Evolutionary conservation across 2,797 vertebrate genomes (phyloP).

Genomic region (Muscicapa striata): DNA sequence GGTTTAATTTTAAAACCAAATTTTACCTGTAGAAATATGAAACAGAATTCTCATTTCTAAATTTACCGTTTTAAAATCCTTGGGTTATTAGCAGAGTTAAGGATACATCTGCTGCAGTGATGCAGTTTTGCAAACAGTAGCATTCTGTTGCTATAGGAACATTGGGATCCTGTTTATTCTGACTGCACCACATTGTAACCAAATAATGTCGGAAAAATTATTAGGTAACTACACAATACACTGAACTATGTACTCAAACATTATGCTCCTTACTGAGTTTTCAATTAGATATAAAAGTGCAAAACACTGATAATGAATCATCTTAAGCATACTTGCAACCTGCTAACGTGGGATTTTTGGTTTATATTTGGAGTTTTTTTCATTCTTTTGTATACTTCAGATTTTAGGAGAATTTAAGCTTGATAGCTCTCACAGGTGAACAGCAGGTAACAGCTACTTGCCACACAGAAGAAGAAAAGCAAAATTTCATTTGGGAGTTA

Average conservation of each 20-base stretch:
- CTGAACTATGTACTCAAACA: not conserved
- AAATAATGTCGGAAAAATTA: not conserved
- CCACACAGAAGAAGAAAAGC: not conserved
- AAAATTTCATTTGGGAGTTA: not conserved
- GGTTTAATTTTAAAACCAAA: not conserved
- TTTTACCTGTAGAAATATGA: not conserved
- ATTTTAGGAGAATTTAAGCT: not conserved
- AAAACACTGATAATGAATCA: not conserved
- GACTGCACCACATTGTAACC: not conserved
- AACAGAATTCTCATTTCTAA: not conserved
- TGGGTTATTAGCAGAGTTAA: not conserved
- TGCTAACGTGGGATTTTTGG: not conserved
- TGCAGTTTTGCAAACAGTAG: not conserved
- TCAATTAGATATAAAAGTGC: not conserved
- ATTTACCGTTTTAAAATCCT: not conserved
- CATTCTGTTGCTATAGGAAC: constrained; percentile 49
- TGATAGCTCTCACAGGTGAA: not conserved
- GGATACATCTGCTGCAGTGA: not conserved
- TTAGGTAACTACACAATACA: not conserved
- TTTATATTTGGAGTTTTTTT: not conserved
- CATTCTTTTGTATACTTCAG: not conserved
- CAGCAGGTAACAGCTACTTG: not conserved
- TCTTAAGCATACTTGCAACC: not conserved
- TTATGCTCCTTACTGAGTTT: not conserved
- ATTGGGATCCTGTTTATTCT: not conserved